phyloP scores from a whole-genome alignment of 2,113 vertebrate genomes.

The Alethe castanea region DNA sequence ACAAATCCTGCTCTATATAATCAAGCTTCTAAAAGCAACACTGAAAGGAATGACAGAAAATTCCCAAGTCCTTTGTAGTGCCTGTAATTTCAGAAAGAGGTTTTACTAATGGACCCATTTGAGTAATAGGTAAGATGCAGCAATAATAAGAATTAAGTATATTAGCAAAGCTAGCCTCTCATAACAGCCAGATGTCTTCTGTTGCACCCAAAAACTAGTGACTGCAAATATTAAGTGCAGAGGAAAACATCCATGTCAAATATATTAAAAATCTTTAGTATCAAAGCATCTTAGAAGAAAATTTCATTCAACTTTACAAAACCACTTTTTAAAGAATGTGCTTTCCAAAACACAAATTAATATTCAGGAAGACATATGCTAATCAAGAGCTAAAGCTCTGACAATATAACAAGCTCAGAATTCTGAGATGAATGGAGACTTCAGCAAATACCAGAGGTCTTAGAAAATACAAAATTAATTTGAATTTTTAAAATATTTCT shows the following conservation, averaged over 20 bases:
- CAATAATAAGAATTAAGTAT: neutral
- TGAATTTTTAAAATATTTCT: neutral
- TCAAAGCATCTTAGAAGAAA: neutral
- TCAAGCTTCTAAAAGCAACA: neutral
- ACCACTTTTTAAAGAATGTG: neutral
- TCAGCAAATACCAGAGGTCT: neutral
- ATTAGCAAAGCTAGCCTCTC: neutral
- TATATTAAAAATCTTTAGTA: neutral
- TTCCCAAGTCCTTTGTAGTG: neutral
- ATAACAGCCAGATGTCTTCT: neutral
- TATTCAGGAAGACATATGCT: constrained; percentile 1
- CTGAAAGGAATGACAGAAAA: neutral
- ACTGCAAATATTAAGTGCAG: neutral
- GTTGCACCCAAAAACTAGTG: neutral
- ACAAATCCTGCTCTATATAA: neutral
- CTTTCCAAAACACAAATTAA: constrained; percentile 7
- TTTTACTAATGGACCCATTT: neutral
- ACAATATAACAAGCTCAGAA: constrained; percentile 23
- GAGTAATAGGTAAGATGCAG: neutral
- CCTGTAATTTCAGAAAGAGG: neutral
- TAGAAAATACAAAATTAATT: constrained; percentile 10
- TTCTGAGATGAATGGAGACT: constrained; percentile 23
- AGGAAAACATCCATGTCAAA: neutral
- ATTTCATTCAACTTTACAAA: neutral
- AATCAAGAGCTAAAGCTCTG: constrained; percentile 38